Percentiles rank a stretch among this genome's conserved stretches.
Conservation (phyloP, 2,888 invertebrate genomes). For the Heteromurus nitidus region DNA sequence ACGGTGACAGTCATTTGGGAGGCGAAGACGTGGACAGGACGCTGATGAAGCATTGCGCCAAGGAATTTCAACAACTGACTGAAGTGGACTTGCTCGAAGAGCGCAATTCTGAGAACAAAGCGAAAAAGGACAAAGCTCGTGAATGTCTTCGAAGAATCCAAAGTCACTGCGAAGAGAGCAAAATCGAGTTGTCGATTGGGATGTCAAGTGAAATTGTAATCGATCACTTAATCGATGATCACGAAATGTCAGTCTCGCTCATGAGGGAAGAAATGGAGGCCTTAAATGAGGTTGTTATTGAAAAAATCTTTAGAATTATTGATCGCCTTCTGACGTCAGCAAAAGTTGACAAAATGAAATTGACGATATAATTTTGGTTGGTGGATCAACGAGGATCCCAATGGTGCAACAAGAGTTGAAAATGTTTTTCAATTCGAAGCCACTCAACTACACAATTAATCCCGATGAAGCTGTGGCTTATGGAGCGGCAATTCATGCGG, state of each 20-base stretch:
- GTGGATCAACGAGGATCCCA: slow-evolving; percentile 87
- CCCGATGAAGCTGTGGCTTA: slow-evolving; percentile 89
- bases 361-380: slow-evolving; percentile 87
- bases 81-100: slow-evolving; percentile 52
- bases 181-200: slow-evolving; percentile 33
- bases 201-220: slow-evolving; percentile 6
- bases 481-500: slow-evolving; percentile 85
- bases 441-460: slow-evolving; percentile 85
- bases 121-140: not conserved
- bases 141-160: slow-evolving; percentile 38
- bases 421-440: slow-evolving; percentile 85
- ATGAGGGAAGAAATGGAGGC: slow-evolving; percentile 47
- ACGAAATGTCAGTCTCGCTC: slow-evolving; percentile 36
- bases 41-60: slow-evolving; percentile 78
- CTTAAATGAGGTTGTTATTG: slow-evolving; percentile 27
- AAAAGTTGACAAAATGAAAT: slow-evolving; percentile 32
- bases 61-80: slow-evolving; percentile 78
- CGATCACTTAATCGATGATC: not conserved
- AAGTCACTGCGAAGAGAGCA: slow-evolving; percentile 39
- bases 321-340: slow-evolving; percentile 26
- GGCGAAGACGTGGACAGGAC: slow-evolving; percentile 73
- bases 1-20: slow-evolving; percentile 58
- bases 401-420: slow-evolving; percentile 85
- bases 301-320: slow-evolving; percentile 41
- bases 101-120: too few relatives aligned